Evolutionary conservation across 2,888 invertebrate species (phyloP).

Genomic region (Chymomyza fuscimana): DNA sequence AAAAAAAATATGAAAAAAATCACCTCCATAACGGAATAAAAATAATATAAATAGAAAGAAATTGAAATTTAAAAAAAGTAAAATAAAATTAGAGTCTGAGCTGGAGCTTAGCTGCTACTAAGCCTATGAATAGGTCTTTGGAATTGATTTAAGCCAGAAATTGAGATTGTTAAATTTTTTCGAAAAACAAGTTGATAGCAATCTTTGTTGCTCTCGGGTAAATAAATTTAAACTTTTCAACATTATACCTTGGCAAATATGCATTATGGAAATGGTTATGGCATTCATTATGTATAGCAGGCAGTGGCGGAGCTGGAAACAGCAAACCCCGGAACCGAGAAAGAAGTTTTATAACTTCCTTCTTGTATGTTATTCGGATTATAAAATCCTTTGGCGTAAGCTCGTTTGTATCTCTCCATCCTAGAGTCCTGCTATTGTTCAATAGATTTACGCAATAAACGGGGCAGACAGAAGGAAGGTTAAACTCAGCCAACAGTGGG

Average conservation of each 20-base stretch:
- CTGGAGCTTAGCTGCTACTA: neutral
- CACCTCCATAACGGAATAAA: too few relatives aligned
- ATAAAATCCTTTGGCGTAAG: too few relatives aligned
- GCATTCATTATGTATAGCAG: neutral
- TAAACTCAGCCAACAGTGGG: too few relatives aligned
- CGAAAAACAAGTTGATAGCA: neutral
- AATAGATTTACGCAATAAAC: too few relatives aligned
- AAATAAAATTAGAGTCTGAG: neutral
- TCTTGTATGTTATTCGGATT: too few relatives aligned
- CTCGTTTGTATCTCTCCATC: too few relatives aligned
- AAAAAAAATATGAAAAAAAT: neutral
- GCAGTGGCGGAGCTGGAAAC: neutral
- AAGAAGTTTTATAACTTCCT: too few relatives aligned
- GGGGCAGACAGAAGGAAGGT: too few relatives aligned
- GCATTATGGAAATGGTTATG: neutral
- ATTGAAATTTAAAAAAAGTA: conserved; percentile 20
- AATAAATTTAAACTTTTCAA: neutral
- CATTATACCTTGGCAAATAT: neutral
- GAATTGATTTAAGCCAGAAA: neutral
- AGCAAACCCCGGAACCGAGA: neutral
- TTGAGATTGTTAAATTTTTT: neutral
- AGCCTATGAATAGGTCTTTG: neutral
- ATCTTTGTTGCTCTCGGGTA: neutral
- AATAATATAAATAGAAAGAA: neutral
- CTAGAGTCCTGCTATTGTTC: too few relatives aligned